Conservation (phyloP, 2,113 vertebrate species). For the Thamnaconus septentrionalis region DNA sequence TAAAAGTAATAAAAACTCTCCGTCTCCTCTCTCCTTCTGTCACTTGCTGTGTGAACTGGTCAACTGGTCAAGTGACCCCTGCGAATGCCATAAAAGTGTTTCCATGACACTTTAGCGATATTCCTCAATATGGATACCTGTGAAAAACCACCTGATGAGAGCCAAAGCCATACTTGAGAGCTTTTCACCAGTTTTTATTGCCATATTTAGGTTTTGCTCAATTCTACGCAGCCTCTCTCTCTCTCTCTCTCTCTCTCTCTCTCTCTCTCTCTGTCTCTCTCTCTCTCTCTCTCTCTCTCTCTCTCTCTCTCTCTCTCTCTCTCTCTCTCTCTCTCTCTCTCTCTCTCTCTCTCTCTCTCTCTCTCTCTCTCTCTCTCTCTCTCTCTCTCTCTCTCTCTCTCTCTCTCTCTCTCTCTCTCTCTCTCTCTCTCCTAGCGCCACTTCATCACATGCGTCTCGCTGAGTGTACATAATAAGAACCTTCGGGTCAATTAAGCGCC, state of each 20-base stretch:
- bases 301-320: background rate
- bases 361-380: constrained; percentile 3
- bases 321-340: constrained; percentile 6
- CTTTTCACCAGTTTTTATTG: no score
- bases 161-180: no score
- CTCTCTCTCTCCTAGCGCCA: constrained; percentile 1
- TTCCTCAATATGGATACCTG: no score
- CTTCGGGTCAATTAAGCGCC: constrained; percentile 21
- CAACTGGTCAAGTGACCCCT: no score
- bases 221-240: no score
- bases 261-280: constrained; percentile 4
- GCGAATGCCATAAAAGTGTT: no score
- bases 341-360: background rate
- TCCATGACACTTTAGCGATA: no score
- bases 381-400: constrained; percentile 8
- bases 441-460: constrained; percentile 9
- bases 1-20: no score
- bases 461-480: constrained; percentile 20
- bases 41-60: no score
- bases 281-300: constrained; percentile 4
- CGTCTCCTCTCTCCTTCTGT: no score
- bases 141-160: no score
- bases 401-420: background rate
- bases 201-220: no score
- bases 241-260: background rate